A percentile compares a stretch with the other conserved stretches of the same genome.
These are phyloP conservation scores for Amblyornis subalaris DNA, from an alignment of 2,113 vertebrate species.

Conservation along the genomic window DNA sequence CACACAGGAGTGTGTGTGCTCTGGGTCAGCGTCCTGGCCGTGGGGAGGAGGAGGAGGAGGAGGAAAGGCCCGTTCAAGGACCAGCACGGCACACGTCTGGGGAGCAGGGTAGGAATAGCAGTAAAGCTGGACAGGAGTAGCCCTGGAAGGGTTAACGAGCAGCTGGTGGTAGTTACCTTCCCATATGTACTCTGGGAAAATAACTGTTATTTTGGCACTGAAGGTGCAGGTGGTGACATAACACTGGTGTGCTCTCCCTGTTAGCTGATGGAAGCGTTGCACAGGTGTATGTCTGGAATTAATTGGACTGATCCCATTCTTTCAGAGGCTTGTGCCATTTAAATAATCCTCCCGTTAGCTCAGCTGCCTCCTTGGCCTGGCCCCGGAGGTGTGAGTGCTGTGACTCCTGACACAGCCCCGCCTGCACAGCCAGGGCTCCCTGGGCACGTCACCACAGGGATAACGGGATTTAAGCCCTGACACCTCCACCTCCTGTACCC, in stretches of 20 bases:
- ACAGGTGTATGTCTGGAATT: neutral
- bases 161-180: neutral
- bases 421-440: accelerated
- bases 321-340: neutral
- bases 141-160: neutral
- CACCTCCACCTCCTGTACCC: accelerated
- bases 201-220: neutral
- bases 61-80: neutral
- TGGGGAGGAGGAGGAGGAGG: neutral
- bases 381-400: neutral
- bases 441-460: accelerated
- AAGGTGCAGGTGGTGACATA: neutral
- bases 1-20: accelerated
- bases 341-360: neutral
- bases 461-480: neutral
- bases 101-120: neutral
- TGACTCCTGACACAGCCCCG: accelerated
- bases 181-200: neutral
- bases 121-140: neutral
- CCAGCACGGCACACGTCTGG: accelerated
- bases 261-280: neutral
- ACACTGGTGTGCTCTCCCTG: no score
- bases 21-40: neutral
- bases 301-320: neutral
- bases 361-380: neutral